Base-by-base conservation (phyloP, 2,888 invertebrate species). In the Zonitis immaculata region DNA sequence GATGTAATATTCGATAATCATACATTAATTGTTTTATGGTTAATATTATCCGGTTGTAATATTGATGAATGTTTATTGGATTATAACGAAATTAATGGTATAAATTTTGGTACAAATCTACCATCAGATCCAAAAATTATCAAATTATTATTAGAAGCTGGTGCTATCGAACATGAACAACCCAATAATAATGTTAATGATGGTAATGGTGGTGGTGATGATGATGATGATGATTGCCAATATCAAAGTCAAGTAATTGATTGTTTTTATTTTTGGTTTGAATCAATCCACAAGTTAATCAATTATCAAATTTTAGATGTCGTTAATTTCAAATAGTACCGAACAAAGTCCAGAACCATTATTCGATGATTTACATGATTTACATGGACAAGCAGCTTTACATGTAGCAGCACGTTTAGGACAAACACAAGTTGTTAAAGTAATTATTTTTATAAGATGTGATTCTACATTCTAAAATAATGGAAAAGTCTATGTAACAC, bases 351-450 rank as follows among this genome's bases (percentile, higher is more conserved):
- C 72, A 0, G 75, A 82, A 77, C 80, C 80, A 0, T 69, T 78
- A 54, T 80, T 82, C 2, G 78, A 79, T 46, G 78, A 79, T 46
- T 72, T 85, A 43, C 79, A 85, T 16, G 87, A 93, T 71, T 80
- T 85, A 18, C 85, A 88, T 52, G 93, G 93, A 5, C 91, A 94
- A 73, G 91, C 92, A 2, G 88, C 93, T 0, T 77, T 96, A 50
- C 94, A 93, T 75, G 82, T 89, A 42, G 93, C 92, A 6, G 89
- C 93, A 1, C 80, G 88, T 16, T 88, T 91, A 54, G 87, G 90
- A 0, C 87, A 90, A 59, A 77, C 82, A 2, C 83, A 85, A 55
- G 87, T 89, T 2, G 88, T 88, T 0, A 83, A 81, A 65, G 79
- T 89, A 55, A 48, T 55, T 49, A n/a, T n/a, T n/a, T n/a, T n/a